A percentile compares a stretch with the other conserved stretches of the same genome.
Conservation (phyloP, 1,140 invertebrate species). For the Myzus persicae region DNA sequence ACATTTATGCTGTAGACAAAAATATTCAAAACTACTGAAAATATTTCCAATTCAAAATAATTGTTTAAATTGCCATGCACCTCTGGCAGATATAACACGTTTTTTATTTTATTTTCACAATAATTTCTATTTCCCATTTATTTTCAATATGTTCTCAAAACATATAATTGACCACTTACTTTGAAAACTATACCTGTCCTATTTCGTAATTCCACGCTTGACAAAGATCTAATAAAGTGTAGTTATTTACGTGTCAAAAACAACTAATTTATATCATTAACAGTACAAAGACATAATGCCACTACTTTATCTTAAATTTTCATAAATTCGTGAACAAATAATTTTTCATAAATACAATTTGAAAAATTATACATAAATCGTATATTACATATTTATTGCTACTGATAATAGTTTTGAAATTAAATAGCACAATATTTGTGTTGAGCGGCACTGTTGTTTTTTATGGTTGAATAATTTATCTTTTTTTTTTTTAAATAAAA, state of each 20-base stretch:
- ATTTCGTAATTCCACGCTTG: slow-evolving; percentile 38
- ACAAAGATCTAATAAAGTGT: neutral
- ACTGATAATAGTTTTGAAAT: neutral
- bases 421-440: neutral
- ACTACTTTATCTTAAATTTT: neutral
- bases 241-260: neutral
- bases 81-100: neutral
- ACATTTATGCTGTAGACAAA: neutral
- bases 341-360: neutral
- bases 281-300: neutral
- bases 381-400: neutral
- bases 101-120: slow-evolving; percentile 6
- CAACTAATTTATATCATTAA: neutral
- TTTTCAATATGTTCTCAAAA: neutral
- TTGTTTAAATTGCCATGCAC: neutral
- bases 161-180: neutral
- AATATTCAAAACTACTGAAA: neutral
- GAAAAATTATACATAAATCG: neutral
- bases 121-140: neutral
- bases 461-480: neutral
- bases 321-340: neutral
- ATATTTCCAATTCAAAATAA: slow-evolving; percentile 6
- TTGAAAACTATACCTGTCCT: neutral
- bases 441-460: neutral
- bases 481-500: neutral